Base-by-base conservation (phyloP, 1,140 invertebrate species). In the Drosophila paulistorum region DNA sequence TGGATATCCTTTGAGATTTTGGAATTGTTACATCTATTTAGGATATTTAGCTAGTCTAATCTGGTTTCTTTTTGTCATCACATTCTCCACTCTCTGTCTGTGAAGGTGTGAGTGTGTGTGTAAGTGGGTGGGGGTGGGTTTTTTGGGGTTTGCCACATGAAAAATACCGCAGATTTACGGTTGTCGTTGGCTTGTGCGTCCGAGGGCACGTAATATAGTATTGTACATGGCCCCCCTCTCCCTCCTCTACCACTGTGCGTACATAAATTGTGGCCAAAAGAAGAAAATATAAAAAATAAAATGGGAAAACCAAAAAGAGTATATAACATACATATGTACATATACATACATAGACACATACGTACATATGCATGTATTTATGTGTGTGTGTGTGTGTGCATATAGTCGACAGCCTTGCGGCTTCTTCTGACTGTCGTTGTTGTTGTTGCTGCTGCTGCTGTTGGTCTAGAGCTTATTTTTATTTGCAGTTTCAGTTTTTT, bases 81-180 rank as follows among this genome's bases (percentile, higher is more conserved):
- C 35, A 23, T 35, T 65, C 6, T 35, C 11, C 59, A 30, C 35
- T 54, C 41, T n/a, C 39, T 20, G 11, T 64, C 17, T 39, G 37
- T 13, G 5, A 30, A 30, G 30, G 30, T 30, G 30, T 39, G 37
- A 3, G 7, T 60, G 30, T 30, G 30, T 30, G 30, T 30, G 30
- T 30, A 42, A 64, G 39, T 48, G 20, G 37, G 37, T 11, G 1
- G 35, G 58, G 63, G 42, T n/a, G 42, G 14, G 14, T 35, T 61
- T 26, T 57, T 68, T 20, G 35, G 54, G 54, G 65, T 33, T 67
- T 35, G 55, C 54, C 79, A 79, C 79, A 87, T 87, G 83, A 79
- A 86, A 82, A 79, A 86, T 87, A 74, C 83, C 82, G 79, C 82
- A 86, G 82, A 86, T 86, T 86, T 86, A 86, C 83, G 82, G 82